Evolutionary conservation across 1,140 invertebrate genomes (phyloP).

Genomic region (Drosophila lini): DNA sequence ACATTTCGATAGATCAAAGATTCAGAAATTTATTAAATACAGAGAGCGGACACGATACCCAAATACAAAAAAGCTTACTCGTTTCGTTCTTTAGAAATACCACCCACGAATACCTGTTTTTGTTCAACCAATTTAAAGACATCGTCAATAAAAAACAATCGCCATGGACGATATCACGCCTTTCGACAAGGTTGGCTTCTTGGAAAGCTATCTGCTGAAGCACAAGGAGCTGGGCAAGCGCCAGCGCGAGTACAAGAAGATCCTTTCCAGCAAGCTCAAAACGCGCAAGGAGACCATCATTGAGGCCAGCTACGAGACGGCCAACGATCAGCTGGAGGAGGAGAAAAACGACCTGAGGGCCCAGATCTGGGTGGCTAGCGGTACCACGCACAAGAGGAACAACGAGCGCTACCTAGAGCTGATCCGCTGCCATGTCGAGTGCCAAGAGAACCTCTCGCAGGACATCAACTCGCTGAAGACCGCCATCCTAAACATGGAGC

Average conservation of each 20-base stretch:
- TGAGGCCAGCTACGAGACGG: conserved; percentile 72
- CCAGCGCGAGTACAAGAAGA: conserved; percentile 79
- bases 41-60: conserved; percentile 27
- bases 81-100: background rate
- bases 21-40: conserved; percentile 31
- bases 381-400: conserved; percentile 54
- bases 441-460: conserved; percentile 65
- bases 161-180: conserved; percentile 48
- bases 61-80: conserved; percentile 1
- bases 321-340: conserved; percentile 69
- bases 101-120: conserved; percentile 1
- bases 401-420: conserved; percentile 47
- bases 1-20: conserved; percentile 13
- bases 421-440: conserved; percentile 71
- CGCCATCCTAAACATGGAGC: conserved; percentile 68
- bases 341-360: conserved; percentile 77
- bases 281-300: conserved; percentile 76
- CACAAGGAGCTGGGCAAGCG: conserved; percentile 75
- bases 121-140: background rate
- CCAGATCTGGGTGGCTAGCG: conserved; percentile 79
- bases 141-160: background rate
- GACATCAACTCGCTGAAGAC: conserved; percentile 66
- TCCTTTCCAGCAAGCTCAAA: conserved; percentile 67
- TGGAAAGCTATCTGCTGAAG: conserved; percentile 68
- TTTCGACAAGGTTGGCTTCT: conserved; percentile 63